Conservation (phyloP, 2,888 invertebrate species). For the Troilus luridus region DNA sequence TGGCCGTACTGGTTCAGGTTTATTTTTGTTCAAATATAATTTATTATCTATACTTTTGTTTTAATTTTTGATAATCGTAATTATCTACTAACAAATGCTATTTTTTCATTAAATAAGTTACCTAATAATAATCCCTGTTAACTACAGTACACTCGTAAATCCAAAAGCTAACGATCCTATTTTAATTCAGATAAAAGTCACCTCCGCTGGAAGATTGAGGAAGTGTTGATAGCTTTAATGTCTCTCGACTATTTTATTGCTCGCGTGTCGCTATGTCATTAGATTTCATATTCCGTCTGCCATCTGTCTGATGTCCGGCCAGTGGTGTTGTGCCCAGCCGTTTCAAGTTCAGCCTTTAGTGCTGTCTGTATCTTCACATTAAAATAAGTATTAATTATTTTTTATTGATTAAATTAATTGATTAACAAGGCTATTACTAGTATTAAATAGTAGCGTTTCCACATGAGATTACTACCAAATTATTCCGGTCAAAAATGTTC, state of each 20-base stretch:
- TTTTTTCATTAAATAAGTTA: too few relatives aligned
- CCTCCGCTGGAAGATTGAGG: not conserved
- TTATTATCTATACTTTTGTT: too few relatives aligned
- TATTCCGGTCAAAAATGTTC: too few relatives aligned
- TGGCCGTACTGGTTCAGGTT: too few relatives aligned
- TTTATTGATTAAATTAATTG: not conserved
- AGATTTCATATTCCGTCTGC: constrained; percentile 31
- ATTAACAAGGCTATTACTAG: not conserved
- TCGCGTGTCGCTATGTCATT: constrained; percentile 27
- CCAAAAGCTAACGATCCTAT: not conserved
- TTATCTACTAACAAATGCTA: too few relatives aligned
- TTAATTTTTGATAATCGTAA: too few relatives aligned
- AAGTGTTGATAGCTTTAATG: constrained; percentile 41
- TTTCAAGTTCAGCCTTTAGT: not conserved
- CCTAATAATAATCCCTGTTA: not conserved
- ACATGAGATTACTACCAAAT: too few relatives aligned
- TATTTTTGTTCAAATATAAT: too few relatives aligned
- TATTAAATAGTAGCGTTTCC: too few relatives aligned
- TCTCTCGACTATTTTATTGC: not conserved
- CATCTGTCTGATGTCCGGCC: not conserved
- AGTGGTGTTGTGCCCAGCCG: not conserved
- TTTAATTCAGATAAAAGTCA: constrained; percentile 22
- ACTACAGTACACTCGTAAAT: not conserved
- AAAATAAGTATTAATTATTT: not conserved
- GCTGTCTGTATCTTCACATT: not conserved